Conservation (phyloP, 92 coral and sea anemone genomes). For the Paramuricea clavata region DNA sequence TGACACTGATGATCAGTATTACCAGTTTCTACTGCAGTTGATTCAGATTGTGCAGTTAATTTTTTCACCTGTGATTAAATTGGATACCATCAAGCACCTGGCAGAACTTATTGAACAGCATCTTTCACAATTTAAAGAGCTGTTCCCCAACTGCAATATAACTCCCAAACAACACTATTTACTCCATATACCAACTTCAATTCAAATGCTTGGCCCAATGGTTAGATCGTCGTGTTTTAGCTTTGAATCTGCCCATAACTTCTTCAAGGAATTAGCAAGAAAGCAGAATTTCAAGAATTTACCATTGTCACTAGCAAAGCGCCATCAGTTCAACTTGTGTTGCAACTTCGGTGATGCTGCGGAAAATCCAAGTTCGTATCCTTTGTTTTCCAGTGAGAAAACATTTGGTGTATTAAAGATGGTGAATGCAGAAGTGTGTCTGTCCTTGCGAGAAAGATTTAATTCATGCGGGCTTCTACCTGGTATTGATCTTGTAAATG, state of each 20-base stretch:
- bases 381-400: conserved; percentile 8
- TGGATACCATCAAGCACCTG: conserved; percentile 12
- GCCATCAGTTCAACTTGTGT: conserved; percentile 4
- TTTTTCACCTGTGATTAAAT: conserved; percentile 43
- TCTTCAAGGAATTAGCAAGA: conserved; percentile 45
- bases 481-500: not conserved
- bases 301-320: not conserved
- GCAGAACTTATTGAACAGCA: conserved; percentile 33
- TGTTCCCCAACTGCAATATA: conserved; percentile 10
- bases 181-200: conserved; percentile 15
- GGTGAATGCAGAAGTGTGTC: not conserved
- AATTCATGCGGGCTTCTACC: not conserved
- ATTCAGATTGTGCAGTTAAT: conserved; percentile 28
- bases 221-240: not conserved
- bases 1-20: conserved; percentile 55
- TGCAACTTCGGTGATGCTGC: conserved; percentile 2
- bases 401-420: not conserved
- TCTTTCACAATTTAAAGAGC: not conserved
- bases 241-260: conserved; percentile 30
- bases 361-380: not conserved
- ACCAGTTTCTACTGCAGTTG: conserved; percentile 17
- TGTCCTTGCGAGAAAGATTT: not conserved
- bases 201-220: conserved; percentile 25
- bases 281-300: conserved; percentile 41
- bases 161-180: conserved; percentile 14